Evolutionary conservation across 2,888 invertebrate species (phyloP), one percentile per base, ranked within the genome.

Genomic region (Drosophila borealis): DNA sequence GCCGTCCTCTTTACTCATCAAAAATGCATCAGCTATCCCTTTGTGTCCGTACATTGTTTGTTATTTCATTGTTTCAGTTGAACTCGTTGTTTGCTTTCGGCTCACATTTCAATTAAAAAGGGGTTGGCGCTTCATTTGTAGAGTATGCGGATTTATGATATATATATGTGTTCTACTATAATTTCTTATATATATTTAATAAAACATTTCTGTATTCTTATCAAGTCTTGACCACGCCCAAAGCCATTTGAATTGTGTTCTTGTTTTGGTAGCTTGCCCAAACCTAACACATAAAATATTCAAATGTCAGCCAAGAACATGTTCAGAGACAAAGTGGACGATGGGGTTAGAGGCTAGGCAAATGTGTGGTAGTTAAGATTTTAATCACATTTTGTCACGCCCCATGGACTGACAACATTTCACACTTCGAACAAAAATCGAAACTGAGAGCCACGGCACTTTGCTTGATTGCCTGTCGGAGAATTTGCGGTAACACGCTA

Each of bases 341-440:
- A 36, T 48, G 14, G 41, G 19, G 6, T 44, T 48, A n/a, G 14
- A n/a, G 13, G 41, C 2, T 8, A 5, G 21, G n/a, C 33, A 13
- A n/a, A 19, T 1, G 0, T 14, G n/a, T 13, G 25, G 39, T 36
- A 34, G 33, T 10, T 45, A n/a, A 57, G 39, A 60, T 29, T 71
- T 78, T 87, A 87, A 82, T 89, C 71, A 65, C 57, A 67, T 72
- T 80, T 78, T 62, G 69, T 51, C 81, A 89, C 68, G 71, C 51
- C 63, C 29, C 10, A n/a, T 34, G 10, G 36, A 10, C 29, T 55
- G 59, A 51, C 25, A 68, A 57, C 45, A 59, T 67, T 71, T 88
- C 65, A 48, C 76, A 70, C 75, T 66, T 41, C 45, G 48, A 3
- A 19, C 34, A 53, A 60, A 39, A 57, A 67, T 69, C 50, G 59